Evolutionary conservation across 2,888 invertebrate genomes (phyloP).

Genomic region (Dynastes grantii): DNA sequence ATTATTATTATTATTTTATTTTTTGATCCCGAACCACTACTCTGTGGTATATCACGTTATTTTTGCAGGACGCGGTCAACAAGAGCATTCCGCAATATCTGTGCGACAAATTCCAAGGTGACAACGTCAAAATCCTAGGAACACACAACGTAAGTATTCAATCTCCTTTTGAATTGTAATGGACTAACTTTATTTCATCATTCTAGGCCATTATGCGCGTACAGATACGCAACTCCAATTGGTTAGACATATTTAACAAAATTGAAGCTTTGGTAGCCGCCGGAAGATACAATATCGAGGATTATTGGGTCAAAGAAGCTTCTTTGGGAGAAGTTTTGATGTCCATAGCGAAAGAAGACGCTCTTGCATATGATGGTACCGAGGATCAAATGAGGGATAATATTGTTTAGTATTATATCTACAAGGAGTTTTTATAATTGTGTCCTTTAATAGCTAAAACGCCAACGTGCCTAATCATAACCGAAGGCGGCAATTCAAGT

Average conservation of each 20-base stretch:
- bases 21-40: too few species aligned
- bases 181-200: background rate
- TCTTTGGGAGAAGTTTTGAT: constrained; percentile 86
- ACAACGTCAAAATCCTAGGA: background rate
- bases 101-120: background rate
- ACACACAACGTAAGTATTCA: background rate
- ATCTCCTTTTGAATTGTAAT: background rate
- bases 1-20: too few species aligned
- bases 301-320: constrained; percentile 87
- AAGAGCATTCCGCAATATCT: background rate
- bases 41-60: background rate
- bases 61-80: background rate
- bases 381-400: too few species aligned
- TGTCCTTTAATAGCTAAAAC: too few species aligned
- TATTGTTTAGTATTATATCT: too few species aligned
- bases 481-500: too few species aligned
- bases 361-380: too few species aligned
- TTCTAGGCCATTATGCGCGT: constrained; percentile 6
- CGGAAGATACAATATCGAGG: constrained; percentile 74
- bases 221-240: constrained; percentile 65
- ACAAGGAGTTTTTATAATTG: too few species aligned
- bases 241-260: constrained; percentile 81
- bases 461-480: too few species aligned
- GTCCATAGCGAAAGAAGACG: constrained; percentile 72
- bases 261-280: constrained; percentile 73